A percentile compares a stretch with the other conserved stretches of the same genome.
phyloP scores from a whole-genome alignment of 1,140 invertebrate genomes.

The Drosophila chauvacae region DNA sequence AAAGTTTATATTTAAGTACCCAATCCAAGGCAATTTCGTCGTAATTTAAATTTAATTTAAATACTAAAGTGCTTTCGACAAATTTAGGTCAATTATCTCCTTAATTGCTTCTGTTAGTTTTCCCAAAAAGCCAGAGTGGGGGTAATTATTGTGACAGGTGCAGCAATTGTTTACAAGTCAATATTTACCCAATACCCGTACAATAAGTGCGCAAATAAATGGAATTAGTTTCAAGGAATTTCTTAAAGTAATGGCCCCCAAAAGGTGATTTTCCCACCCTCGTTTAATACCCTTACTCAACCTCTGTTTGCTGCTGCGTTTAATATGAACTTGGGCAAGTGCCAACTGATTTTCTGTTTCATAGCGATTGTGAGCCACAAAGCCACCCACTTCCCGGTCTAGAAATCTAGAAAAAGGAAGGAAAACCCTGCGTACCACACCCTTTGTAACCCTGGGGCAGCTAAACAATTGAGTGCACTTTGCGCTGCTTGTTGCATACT shows the following conservation, averaged over 20 bases:
- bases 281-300: conserved; percentile 10
- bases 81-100: conserved; percentile 23
- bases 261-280: not conserved
- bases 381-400: conserved; percentile 1
- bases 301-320: conserved; percentile 45
- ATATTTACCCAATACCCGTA: conserved; percentile 7
- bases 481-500: conserved; percentile 72
- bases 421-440: conserved; percentile 1
- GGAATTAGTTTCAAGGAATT: not conserved
- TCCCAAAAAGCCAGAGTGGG: not conserved
- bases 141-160: conserved; percentile 15
- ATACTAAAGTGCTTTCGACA: not conserved
- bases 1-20: not conserved
- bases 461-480: conserved; percentile 73
- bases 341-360: conserved; percentile 66
- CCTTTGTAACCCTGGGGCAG: conserved; percentile 20
- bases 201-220: conserved; percentile 4
- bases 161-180: conserved; percentile 1
- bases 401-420: not conserved
- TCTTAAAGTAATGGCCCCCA: not conserved
- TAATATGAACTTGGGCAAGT: conserved; percentile 69
- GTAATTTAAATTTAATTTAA: not conserved
- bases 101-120: conserved; percentile 24
- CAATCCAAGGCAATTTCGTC: not conserved
- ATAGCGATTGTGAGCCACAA: conserved; percentile 28